Evolutionary conservation across 2,797 vertebrate species (phyloP).

Genomic region (Hipposideros larvatus): DNA sequence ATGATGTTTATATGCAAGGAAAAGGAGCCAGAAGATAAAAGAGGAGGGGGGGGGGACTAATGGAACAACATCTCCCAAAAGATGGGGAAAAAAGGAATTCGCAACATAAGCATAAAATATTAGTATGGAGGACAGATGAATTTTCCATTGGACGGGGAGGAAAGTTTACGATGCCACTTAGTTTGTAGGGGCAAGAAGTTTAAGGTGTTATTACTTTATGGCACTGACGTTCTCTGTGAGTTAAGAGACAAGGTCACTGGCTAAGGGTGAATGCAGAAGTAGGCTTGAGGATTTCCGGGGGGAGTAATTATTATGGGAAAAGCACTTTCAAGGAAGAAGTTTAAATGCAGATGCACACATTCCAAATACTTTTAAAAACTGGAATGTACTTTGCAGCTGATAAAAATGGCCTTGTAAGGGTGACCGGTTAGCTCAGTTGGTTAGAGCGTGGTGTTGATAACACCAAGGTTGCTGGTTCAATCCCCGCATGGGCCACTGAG

Average conservation of each 20-base stretch:
- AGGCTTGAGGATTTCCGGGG: neutral
- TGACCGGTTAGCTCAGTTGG: too few relatives aligned
- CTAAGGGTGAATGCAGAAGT: neutral
- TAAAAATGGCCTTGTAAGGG: neutral
- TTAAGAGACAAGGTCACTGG: neutral
- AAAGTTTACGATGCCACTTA: neutral
- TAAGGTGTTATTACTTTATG: neutral
- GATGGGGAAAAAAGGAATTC: neutral
- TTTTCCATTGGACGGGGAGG: neutral
- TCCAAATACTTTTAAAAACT: conserved; percentile 34
- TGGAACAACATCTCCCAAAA: neutral
- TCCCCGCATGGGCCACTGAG: too few relatives aligned
- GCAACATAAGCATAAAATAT: neutral
- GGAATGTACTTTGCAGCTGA: neutral
- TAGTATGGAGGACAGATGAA: neutral
- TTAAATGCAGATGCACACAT: neutral
- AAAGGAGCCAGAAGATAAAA: neutral
- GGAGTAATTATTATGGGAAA: neutral
- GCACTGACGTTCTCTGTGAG: neutral
- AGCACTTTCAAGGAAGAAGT: neutral
- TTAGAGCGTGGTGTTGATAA: too few relatives aligned
- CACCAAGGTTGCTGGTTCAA: too few relatives aligned
- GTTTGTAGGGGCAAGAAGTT: neutral
- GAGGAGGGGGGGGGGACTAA: neutral
- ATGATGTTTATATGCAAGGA: neutral